Conservation (phyloP, 2,113 vertebrate genomes). For the Willisornis vidua region DNA sequence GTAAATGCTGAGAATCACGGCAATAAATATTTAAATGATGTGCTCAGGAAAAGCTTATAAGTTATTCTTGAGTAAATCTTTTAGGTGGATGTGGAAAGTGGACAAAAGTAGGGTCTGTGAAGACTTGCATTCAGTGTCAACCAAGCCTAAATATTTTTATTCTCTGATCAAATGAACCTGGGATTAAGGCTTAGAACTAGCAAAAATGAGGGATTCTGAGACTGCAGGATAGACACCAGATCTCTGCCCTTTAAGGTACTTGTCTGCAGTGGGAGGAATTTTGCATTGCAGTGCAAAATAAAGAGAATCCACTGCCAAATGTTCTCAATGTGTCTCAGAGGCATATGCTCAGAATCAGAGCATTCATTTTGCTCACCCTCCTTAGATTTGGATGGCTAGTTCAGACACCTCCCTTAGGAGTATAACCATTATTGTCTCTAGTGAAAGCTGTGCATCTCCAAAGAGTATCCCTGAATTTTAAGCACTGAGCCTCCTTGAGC, state of each 20-base stretch:
- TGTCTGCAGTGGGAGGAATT: background rate
- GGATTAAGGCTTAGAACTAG: background rate
- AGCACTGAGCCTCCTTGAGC: background rate
- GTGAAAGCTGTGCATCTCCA: background rate
- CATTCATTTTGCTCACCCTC: background rate
- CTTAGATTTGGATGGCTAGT: background rate
- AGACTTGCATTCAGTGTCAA: background rate
- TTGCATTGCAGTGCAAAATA: background rate
- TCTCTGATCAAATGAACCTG: background rate
- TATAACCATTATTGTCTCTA: background rate
- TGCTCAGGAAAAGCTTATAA: background rate
- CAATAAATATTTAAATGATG: conserved; percentile 34
- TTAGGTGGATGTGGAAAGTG: background rate
- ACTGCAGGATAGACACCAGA: background rate
- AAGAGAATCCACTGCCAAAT: background rate
- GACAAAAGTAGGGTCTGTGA: background rate
- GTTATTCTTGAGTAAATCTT: background rate
- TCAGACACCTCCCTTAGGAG: background rate
- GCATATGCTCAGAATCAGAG: background rate
- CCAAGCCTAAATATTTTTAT: background rate
- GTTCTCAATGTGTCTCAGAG: background rate
- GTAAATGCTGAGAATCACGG: background rate
- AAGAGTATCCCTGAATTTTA: background rate
- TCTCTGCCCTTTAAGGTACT: background rate
- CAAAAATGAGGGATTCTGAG: background rate